Percentiles rank a stretch among this genome's conserved stretches.
These are phyloP conservation scores for Hecatera dysodea DNA, from an alignment of 2,888 invertebrate species.

Conservation along the genomic window DNA sequence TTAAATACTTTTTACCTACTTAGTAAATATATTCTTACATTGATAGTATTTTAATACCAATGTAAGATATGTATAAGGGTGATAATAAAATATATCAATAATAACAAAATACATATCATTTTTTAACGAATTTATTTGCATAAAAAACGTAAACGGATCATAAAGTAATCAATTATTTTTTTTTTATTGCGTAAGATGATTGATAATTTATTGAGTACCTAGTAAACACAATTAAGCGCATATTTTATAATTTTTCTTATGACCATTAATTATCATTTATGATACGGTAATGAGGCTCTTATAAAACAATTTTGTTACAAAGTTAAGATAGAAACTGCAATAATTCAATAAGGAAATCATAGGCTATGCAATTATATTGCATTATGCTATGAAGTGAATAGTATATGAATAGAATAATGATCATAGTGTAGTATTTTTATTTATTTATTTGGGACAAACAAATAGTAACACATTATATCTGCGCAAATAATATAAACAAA, in stretches of 20 bases:
- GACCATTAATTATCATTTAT: background rate
- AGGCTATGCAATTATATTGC: background rate
- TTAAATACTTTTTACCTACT: background rate
- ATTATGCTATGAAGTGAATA: background rate
- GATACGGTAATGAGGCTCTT: background rate
- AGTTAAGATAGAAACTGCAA: background rate
- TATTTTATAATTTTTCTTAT: background rate
- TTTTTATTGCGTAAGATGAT: background rate
- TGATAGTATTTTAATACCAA: background rate
- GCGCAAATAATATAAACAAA: no score
- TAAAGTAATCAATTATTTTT: slow-evolving; percentile 7
- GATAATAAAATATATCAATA: background rate
- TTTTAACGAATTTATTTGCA: background rate
- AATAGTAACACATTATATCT: no score
- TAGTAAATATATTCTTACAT: background rate
- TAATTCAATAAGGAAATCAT: background rate
- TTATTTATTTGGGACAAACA: no score
- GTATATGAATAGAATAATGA: no score
- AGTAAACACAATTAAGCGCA: background rate
- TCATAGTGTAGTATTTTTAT: background rate
- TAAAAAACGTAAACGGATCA: background rate
- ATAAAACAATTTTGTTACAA: background rate
- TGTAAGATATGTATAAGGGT: background rate
- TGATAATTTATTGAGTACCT: slow-evolving; percentile 8
- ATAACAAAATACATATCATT: background rate